A percentile compares a stretch with the other conserved stretches of the same genome.
These are phyloP conservation scores for Percopsis transmontana DNA, from an alignment of 2,113 vertebrate genomes.

Conservation along the genomic window DNA sequence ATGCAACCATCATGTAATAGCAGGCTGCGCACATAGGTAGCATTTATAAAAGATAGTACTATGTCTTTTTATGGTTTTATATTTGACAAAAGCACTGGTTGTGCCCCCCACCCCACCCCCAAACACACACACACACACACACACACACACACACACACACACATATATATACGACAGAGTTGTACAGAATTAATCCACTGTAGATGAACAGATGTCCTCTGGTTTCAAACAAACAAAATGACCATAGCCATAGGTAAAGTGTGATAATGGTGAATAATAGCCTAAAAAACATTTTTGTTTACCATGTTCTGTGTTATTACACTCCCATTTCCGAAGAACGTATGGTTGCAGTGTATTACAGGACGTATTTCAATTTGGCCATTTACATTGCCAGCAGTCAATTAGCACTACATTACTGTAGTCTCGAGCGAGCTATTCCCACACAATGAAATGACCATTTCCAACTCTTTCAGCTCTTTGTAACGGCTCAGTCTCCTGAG, in stretches of 20 bases:
- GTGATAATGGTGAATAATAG: constrained; percentile 44
- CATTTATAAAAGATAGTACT: constrained; percentile 39
- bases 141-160: constrained; percentile 1
- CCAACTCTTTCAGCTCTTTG: constrained; percentile 78
- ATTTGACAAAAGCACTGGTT: constrained; percentile 53
- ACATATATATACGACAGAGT: constrained; percentile 21
- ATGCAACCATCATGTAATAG: constrained; percentile 57
- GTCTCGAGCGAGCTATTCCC: constrained; percentile 77
- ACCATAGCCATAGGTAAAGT: constrained; percentile 26
- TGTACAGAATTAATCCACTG: constrained; percentile 21
- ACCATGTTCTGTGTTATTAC: constrained; percentile 22
- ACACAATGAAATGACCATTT: constrained; percentile 79
- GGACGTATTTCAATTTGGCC: constrained; percentile 58
- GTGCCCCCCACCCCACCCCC: constrained; percentile 20
- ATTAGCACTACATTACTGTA: constrained; percentile 78
- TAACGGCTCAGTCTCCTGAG: constrained; percentile 79
- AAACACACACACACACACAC: not conserved
- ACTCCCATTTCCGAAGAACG: constrained; percentile 21
- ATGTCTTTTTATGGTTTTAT: constrained; percentile 51
- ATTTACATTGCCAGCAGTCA: constrained; percentile 61
- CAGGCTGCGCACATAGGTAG: constrained; percentile 57
- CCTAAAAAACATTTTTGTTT: constrained; percentile 30
- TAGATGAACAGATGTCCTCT: constrained; percentile 19
- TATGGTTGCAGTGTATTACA: constrained; percentile 37
- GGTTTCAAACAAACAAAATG: not conserved